Conservation (phyloP, 2,113 vertebrate species). For the Epinephelus fuscoguttatus region DNA sequence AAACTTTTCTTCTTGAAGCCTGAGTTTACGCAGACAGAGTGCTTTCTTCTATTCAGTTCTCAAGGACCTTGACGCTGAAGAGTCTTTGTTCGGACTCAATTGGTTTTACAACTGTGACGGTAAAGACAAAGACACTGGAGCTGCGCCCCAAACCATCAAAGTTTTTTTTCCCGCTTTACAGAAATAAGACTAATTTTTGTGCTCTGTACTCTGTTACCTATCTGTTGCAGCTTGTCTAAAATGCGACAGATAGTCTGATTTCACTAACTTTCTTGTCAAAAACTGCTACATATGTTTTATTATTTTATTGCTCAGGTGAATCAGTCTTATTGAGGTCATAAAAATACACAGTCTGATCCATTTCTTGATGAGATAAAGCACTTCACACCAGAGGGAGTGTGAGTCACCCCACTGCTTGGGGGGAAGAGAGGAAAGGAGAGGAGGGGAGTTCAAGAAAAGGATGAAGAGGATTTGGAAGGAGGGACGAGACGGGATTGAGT, state of each 20-base stretch:
- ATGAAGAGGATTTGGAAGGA: background rate
- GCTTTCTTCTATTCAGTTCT: background rate
- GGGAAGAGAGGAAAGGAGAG: background rate
- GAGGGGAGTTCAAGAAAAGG: background rate
- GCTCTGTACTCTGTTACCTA: too few species aligned
- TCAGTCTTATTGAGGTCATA: slow-evolving; percentile 8
- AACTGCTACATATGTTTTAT: slow-evolving; percentile 7
- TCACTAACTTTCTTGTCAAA: slow-evolving; percentile 12
- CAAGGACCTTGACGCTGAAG: background rate
- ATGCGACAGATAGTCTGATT: background rate
- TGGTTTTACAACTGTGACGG: background rate
- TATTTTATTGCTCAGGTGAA: slow-evolving; percentile 12
- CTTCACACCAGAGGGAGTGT: slow-evolving; percentile 13
- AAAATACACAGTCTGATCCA: slow-evolving; percentile 10
- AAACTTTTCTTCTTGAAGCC: slow-evolving; percentile 23
- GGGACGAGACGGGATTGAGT: background rate
- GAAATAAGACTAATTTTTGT: background rate
- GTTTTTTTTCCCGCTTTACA: background rate
- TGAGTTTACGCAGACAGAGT: slow-evolving; percentile 10
- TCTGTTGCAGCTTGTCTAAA: background rate
- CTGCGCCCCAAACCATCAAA: background rate
- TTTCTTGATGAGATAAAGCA: slow-evolving; percentile 41
- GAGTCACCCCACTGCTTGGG: slow-evolving; percentile 22
- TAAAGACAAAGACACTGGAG: background rate
- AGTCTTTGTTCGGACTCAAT: background rate